Evolutionary conservation across 1,140 invertebrate species (phyloP), one percentile per base, ranked within the genome.

Genomic region (Diplogasteroides magnus): DNA sequence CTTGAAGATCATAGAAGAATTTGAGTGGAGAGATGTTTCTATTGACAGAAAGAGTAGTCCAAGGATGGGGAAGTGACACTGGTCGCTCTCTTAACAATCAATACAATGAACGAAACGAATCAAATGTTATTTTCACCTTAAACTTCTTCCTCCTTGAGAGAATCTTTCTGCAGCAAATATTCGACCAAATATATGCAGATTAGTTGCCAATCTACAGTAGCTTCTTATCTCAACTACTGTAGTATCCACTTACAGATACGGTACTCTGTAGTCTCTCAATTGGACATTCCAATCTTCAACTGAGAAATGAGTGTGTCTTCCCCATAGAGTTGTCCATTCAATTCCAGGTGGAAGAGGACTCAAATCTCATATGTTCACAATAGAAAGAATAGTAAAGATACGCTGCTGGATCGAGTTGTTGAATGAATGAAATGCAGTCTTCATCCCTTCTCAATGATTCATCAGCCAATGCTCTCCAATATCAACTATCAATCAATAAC

Each of bases 1-100:
- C 93, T 82, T 92, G 94, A n/a, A 98, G 88, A 84, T 98, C 95
- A 83, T 98, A 93, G 84, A 95, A 98, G 85, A 94, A 97, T 83
- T 98, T 98, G 0, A 97, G 85, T 0, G 92, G 88, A 23, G 92
- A 92, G 90, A 98, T 93, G 77, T 91, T 92, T 64, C 88, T 81
- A 73, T 88, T 83, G 15, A 89, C 81, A 19, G 71, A 76, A 67
- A 83, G 81, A 67, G 83, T 78, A 2, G 81, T 83, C 84, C 85
- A 87, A 0, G 86, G 86, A 14, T 83, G 76, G 19, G 84, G 85
- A 2, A 88, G 80, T 61, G 87, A 84, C 3, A 89, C 83, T 64
- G 68, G 67, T 25, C 71, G 56, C 25, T 80, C 67, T 67, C 74
- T 74, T 14, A 81, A 69, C 23, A 72, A 79, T 61, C 74, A 48